Base-by-base conservation (phyloP, 2,113 vertebrate species). In the mouse (Mus musculus) region DNA sequence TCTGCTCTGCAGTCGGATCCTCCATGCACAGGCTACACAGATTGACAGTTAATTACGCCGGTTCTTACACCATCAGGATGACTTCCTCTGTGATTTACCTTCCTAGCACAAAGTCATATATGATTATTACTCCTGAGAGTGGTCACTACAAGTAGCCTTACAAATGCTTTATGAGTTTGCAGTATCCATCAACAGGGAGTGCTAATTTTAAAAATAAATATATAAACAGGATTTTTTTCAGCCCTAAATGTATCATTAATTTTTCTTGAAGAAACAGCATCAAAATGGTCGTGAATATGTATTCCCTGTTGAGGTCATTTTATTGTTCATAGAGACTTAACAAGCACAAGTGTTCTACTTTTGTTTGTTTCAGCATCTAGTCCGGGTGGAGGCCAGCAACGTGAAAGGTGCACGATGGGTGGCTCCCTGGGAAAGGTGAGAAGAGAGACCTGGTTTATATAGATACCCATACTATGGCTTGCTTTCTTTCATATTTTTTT, bases 31-130 rank as follows among this genome's bases (percentile, higher is more conserved):
- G 56, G 56, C 94, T 28, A 56, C 24, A 24, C 24, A 28, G 26
- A 39, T 72, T 73, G 33, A 91, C 73, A 72, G 56, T 81, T 78
- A 95, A 39, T 73, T 86, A 63, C 63, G 20, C 33, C 14, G 2
- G 24, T 88, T 96, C 80, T 94, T 72, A 85, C 78, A 56, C n/a
- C 36, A 90, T 80, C 81, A 76, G 42, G 30, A 78, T 93, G 87
- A 49, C 86, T 95, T 87, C 22, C 52, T 13, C 72, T 84, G 77
- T 88, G 86, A 93, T 95, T 97, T 93, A 42, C 81, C 16, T 80
- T 59, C 39, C 80, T 92, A 92, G 81, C 69, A 89, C 67, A 63
- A 52, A 96, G 42, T 93, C 94, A 76, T 42, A 19, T 46, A 65
- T 87, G 89, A 75, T n/a, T 56, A 56, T 94, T 77, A 90, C 72